Conservation (phyloP, 2,797 vertebrate species). For the Hydrocynus forskahlii region DNA sequence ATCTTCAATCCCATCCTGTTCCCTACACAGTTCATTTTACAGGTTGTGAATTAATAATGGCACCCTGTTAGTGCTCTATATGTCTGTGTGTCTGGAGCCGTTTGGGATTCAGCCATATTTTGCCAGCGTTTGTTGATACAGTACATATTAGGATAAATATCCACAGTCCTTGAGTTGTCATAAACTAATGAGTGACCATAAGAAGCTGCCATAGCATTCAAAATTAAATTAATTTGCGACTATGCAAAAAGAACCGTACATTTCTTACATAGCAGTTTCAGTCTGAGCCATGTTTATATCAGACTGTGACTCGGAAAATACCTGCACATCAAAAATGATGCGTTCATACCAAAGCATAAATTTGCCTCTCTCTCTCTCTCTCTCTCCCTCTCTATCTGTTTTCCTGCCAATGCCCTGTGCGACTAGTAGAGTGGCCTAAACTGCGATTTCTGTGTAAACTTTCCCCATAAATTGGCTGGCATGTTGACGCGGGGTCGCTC, state of each 20-base stretch:
- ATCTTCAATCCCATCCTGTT: background rate
- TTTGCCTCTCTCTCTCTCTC: too few relatives aligned
- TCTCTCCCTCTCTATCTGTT: too few relatives aligned
- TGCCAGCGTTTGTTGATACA: conserved; percentile 30
- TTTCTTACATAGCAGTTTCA: background rate
- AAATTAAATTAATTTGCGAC: background rate
- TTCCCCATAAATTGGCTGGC: conserved; percentile 37
- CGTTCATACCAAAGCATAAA: background rate
- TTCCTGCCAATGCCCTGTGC: too few relatives aligned
- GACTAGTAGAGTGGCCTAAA: background rate
- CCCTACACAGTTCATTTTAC: background rate
- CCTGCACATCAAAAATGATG: background rate
- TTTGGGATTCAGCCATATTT: background rate
- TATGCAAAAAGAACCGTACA: background rate
- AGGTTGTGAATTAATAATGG: background rate
- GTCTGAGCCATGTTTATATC: background rate
- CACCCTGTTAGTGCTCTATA: background rate
- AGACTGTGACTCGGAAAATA: too few relatives aligned
- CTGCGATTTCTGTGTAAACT: conserved; percentile 13
- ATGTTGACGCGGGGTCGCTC: conserved; percentile 20
- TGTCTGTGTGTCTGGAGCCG: background rate
- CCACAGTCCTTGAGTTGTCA: background rate
- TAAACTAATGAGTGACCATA: conserved; percentile 1
- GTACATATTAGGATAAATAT: conserved; percentile 33
- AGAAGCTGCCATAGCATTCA: background rate